Evolutionary conservation across 1,140 invertebrate species (phyloP), one percentile per base, ranked within the genome.

Genomic region (Ceratoteleas bidentatus): DNA sequence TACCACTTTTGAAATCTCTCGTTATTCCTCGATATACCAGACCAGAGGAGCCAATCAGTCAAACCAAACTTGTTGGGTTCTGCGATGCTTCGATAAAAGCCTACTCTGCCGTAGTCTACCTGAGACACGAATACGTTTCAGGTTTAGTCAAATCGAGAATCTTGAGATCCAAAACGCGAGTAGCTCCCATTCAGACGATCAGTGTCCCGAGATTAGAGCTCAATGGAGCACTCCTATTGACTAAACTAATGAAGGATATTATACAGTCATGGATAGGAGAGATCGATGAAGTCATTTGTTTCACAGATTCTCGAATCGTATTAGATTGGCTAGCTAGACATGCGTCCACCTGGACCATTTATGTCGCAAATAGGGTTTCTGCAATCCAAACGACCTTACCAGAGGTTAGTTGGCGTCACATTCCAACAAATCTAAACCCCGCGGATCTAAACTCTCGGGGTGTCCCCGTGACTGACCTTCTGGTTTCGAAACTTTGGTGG

Each of bases 201-300:
- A 38, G 64, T 32, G 15, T 38, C 1, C 13, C 47, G n/a, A 15
- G 45, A n/a, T 6, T 32, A 7, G 40, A 81, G 73, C 50, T 47
- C 73, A n/a, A 81, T 83, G 81, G 81, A 56, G 13, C 34, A 70
- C 11, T 56, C 75, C 10, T 83, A 24, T 33, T n/a, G 4, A 38
- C 54, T 43, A 62, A 75, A 60, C 11, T 34, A 34, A 64, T 24
- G 7, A 8, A 14, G 49, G n/a, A 50, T 6, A 14, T 50, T 3
- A 3, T 8, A 3, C 49, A 16, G 2, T 50, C 49, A 8, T 16
- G n/a, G n/a, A 3, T 13, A 14, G n/a, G 49, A 54, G 9, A 24
- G 9, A 5, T 54, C 5, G 52, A 54, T 54, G 24, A 54, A 11
- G 14, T 54, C 6, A 13, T 54, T 32, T 16, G 15, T 24, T 54